Conservation (phyloP, 2,888 invertebrate species). For the Lacanobia oleracea region DNA sequence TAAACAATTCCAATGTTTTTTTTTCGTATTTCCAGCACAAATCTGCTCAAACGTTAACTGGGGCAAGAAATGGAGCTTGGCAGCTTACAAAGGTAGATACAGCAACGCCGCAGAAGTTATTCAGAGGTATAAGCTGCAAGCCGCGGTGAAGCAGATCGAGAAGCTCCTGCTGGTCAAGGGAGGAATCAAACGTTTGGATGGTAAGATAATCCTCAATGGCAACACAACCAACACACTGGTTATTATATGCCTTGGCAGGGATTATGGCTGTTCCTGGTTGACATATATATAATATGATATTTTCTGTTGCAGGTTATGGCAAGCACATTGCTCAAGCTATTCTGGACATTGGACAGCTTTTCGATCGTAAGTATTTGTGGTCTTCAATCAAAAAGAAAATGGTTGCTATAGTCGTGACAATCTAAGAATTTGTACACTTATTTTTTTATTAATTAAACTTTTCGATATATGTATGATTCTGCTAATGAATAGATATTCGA, state of each 20-base stretch:
- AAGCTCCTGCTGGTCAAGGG: not conserved
- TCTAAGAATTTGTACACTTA: too few relatives aligned
- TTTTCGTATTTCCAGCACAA: not conserved
- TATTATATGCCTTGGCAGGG: too few relatives aligned
- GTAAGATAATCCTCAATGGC: too few relatives aligned
- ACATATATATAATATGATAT: not conserved
- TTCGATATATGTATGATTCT: too few relatives aligned
- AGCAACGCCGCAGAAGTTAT: slow-evolving; percentile 8
- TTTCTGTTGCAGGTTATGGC: slow-evolving; percentile 21
- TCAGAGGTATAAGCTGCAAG: not conserved
- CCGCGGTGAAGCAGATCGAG: not conserved
- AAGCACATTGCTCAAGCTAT: slow-evolving; percentile 20
- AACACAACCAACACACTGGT: too few relatives aligned
- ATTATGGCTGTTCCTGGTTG: too few relatives aligned
- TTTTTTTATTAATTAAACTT: not conserved
- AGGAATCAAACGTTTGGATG: not conserved
- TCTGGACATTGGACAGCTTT: slow-evolving; percentile 8
- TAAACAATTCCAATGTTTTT: too few relatives aligned
- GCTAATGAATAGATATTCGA: too few relatives aligned
- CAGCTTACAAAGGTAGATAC: not conserved
- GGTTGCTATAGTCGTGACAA: too few relatives aligned
- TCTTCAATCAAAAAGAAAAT: too few relatives aligned
- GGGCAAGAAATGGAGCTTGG: slow-evolving; percentile 18
- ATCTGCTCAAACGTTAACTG: slow-evolving; percentile 3
- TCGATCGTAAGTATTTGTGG: slow-evolving; percentile 30